Evolutionary conservation across 2,113 vertebrate genomes (phyloP).

Genomic region (Enhydra lutris): DNA sequence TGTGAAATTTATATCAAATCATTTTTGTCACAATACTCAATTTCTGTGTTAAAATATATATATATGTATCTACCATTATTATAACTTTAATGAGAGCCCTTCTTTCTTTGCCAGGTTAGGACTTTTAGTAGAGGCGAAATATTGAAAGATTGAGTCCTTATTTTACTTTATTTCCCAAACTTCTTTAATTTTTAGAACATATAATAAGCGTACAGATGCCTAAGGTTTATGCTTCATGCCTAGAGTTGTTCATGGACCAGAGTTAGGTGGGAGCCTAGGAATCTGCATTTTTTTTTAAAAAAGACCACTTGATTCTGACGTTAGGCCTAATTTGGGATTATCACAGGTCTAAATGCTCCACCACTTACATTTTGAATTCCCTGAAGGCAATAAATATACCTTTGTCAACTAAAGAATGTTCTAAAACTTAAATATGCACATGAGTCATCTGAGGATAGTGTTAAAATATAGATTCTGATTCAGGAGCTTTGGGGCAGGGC

Average conservation of each 20-base stretch:
- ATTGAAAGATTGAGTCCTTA: neutral
- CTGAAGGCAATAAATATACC: neutral
- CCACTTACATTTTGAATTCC: neutral
- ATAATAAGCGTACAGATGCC: neutral
- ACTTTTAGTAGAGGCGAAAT: neutral
- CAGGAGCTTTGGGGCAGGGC: neutral
- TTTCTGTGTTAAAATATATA: neutral
- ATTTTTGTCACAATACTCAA: neutral
- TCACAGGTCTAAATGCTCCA: neutral
- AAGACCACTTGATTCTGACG: neutral
- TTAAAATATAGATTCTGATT: neutral
- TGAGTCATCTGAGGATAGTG: neutral
- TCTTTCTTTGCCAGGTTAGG: neutral
- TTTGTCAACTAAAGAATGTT: constrained; percentile 20
- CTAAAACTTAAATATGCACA: neutral
- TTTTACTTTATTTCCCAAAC: neutral
- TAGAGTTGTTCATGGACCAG: neutral
- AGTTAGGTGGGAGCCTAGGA: neutral
- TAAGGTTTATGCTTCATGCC: neutral
- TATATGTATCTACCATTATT: neutral
- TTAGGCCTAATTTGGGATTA: neutral
- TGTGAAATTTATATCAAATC: neutral
- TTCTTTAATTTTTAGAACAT: neutral
- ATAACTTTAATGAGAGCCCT: neutral
- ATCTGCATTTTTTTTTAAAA: neutral